Conservation (phyloP, 2,888 invertebrate species). For the Neelides folsomi region DNA sequence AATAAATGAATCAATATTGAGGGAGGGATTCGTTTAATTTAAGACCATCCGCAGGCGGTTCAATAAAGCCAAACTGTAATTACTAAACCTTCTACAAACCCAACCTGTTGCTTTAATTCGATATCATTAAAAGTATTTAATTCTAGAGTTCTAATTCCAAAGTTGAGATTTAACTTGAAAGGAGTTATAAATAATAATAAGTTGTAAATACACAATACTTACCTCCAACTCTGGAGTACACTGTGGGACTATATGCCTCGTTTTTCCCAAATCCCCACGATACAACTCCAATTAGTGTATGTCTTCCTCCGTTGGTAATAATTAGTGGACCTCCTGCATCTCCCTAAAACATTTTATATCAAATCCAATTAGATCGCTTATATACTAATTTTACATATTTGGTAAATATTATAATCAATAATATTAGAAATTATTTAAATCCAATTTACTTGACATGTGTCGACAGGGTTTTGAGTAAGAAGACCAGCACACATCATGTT, state of each 20-base stretch:
- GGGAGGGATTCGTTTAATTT: neutral
- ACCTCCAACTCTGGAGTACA: constrained; percentile 24
- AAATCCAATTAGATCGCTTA: neutral
- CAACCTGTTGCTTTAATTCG: too few relatives aligned
- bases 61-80: too few relatives aligned
- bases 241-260: constrained; percentile 26
- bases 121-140: too few relatives aligned
- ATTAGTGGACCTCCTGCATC: constrained; percentile 23
- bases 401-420: neutral
- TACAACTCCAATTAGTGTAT: constrained; percentile 25
- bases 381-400: too few relatives aligned
- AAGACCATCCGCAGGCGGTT: too few relatives aligned
- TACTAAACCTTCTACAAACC: too few relatives aligned
- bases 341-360: constrained; percentile 1
- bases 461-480: constrained; percentile 11
- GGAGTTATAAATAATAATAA: neutral
- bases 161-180: neutral
- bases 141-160: too few relatives aligned
- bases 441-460: constrained; percentile 3
- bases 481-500: constrained; percentile 25
- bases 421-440: neutral
- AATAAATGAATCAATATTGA: neutral
- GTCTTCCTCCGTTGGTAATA: constrained; percentile 18
- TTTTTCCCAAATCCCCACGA: constrained; percentile 24
- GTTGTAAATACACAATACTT: neutral